Evolutionary conservation across 2,888 invertebrate genomes (phyloP), one percentile per base, ranked within the genome.

Genomic region (Aricia artaxerxes): DNA sequence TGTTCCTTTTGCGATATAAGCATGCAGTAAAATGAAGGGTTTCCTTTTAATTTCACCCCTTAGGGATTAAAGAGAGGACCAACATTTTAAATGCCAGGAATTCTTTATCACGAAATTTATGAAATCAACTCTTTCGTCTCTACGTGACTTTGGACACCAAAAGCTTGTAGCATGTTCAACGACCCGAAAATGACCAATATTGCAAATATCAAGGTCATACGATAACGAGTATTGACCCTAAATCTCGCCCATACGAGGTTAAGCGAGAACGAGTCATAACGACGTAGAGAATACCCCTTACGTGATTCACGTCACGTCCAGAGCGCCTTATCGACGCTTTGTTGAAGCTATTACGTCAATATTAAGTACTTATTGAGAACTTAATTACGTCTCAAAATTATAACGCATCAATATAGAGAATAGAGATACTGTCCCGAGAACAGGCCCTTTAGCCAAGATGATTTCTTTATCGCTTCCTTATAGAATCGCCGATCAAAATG

Each of bases 311-410:
- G 35, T 4, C 69, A 69, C 35, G 69, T 69, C 69, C 31, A 24
- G 35, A 69, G 69, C 38, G 35, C 69, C 13, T 38, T 69, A 69
- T 69, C 69, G 69, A 38, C 3, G 35, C 69, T 69, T 69, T 38
- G 69, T 69, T 35, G 5, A 35, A 13, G 35, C 13, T 38, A 31
- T 69, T 69, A 38, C 69, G 69, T 38, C 69, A 69, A 38, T 69
- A 38, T 35, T 13, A 24, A 24, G 24, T 24, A 69, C 11, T 69
- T 35, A 35, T 64, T 11, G 31, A 7, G 4, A 38, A 35, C 35
- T 69, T 38, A 69, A 69, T 69, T 69, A 69, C 35, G 69, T 38
- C 69, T 69, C 35, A 64, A 31, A 31, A 64, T 64, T 64, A 24
- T 64, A 7, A 61, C 61, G 24, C 61, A 9, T 24, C 60, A 60